Percentiles rank a stretch among this genome's conserved stretches.
Conservation (phyloP, 1,140 invertebrate species). For the Sinonovacula constricta region DNA sequence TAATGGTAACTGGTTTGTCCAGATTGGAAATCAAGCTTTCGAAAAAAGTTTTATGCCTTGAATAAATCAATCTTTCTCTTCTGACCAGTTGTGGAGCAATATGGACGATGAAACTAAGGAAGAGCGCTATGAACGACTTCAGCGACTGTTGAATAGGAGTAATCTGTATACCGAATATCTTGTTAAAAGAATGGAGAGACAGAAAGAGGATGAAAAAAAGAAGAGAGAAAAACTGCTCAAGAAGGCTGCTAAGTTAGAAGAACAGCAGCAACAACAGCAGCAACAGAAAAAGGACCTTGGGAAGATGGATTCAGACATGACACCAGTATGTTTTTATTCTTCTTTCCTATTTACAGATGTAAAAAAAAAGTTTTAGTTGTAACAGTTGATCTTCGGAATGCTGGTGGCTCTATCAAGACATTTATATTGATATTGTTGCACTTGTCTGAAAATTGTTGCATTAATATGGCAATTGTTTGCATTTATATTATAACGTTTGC, state of each 20-base stretch:
- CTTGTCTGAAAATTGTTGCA: no score
- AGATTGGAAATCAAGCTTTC: neutral
- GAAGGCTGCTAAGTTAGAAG: slow-evolving; percentile 27
- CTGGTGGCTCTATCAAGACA: no score
- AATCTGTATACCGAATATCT: slow-evolving; percentile 76
- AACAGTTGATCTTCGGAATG: no score
- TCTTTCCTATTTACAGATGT: no score
- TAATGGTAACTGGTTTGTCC: neutral
- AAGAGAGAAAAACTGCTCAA: slow-evolving; percentile 55
- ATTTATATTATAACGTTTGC: no score
- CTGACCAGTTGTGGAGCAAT: slow-evolving; percentile 61
- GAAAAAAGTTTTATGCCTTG: neutral
- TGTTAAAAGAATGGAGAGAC: slow-evolving; percentile 55
- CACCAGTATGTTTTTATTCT: no score
- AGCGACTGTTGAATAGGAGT: slow-evolving; percentile 73
- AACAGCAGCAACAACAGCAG: slow-evolving; percentile 12
- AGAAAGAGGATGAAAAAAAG: slow-evolving; percentile 58
- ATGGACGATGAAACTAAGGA: slow-evolving; percentile 65
- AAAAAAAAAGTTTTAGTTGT: no score
- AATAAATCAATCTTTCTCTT: neutral
- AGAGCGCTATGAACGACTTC: slow-evolving; percentile 66
- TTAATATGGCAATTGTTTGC: no score
- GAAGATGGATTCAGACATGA: no score
- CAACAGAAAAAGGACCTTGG: neutral
- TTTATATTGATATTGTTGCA: neutral